Conservation (phyloP, 2,888 invertebrate species). For the Conistra vaccinii region DNA sequence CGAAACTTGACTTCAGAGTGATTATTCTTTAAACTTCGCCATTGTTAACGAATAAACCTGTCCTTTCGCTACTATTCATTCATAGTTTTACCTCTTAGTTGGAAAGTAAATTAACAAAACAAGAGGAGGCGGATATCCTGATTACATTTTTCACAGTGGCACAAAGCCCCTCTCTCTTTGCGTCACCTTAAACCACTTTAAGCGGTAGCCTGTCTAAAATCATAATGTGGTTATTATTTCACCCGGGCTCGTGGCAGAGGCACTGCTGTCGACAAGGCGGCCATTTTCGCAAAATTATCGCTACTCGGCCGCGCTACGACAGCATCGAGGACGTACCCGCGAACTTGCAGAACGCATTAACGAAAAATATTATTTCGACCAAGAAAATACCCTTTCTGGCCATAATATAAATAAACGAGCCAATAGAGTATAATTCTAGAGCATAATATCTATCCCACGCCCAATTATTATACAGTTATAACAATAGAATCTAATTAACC, state of each 20-base stretch:
- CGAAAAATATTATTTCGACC: conserved; percentile 77
- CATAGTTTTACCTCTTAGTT: conserved; percentile 65
- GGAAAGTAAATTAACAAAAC: conserved; percentile 72
- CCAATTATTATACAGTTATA: conserved; percentile 67
- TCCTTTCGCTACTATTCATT: conserved; percentile 48
- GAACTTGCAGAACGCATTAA: conserved; percentile 82
- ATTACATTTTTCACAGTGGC: conserved; percentile 78
- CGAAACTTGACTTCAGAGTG: conserved; percentile 42
- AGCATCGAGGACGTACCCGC: conserved; percentile 84
- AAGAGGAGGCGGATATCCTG: conserved; percentile 75
- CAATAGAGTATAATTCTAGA: conserved; percentile 61
- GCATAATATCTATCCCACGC: conserved; percentile 64
- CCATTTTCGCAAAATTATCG: conserved; percentile 89
- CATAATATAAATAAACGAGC: conserved; percentile 67
- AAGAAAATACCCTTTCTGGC: conserved; percentile 76
- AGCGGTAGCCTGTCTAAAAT: conserved; percentile 85
- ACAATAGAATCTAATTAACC: conserved; percentile 74
- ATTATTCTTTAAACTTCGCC: conserved; percentile 53
- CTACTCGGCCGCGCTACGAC: conserved; percentile 84
- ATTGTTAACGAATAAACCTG: conserved; percentile 52
- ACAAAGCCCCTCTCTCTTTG: conserved; percentile 79
- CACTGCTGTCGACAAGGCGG: conserved; percentile 88
- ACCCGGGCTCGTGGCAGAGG: conserved; percentile 82
- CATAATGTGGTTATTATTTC: conserved; percentile 89
- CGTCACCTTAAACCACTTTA: conserved; percentile 86